Percentiles rank a stretch among this genome's conserved stretches.
Evolutionary conservation across 2,888 invertebrate genomes (phyloP).

Genomic region (Cotesia congregata): DNA sequence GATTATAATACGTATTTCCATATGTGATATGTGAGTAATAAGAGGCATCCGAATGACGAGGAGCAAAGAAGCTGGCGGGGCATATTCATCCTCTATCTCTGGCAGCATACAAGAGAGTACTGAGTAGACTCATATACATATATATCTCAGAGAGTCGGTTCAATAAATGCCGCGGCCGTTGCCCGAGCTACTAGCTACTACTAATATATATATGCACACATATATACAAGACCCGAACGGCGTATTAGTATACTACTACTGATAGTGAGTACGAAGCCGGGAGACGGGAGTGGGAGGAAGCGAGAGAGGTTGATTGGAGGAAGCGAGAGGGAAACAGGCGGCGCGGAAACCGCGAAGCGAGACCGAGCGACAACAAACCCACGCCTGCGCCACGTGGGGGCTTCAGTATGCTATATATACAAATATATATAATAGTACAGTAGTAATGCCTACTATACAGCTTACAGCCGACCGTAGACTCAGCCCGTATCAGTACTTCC

Average conservation of each 20-base stretch:
- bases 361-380: slow-evolving; percentile 59
- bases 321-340: slow-evolving; percentile 23
- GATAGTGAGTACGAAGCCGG: no score
- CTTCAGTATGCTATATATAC: no score
- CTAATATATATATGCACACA: slow-evolving; percentile 9
- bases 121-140: slow-evolving; percentile 35
- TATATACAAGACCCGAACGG: not conserved
- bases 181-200: slow-evolving; percentile 41
- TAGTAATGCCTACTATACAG: no score
- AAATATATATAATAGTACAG: no score
- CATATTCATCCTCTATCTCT: not conserved
- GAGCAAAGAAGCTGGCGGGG: slow-evolving; percentile 28
- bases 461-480: slow-evolving; percentile 6
- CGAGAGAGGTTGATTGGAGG: slow-evolving; percentile 21
- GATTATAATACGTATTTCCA: slow-evolving; percentile 12
- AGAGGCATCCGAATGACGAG: slow-evolving; percentile 38
- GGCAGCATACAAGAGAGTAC: slow-evolving; percentile 32
- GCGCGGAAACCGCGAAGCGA: slow-evolving; percentile 40
- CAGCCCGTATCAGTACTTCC: not conserved
- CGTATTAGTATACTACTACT: not conserved
- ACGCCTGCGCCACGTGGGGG: slow-evolving; percentile 61
- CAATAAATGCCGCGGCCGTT: slow-evolving; percentile 58
- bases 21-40: slow-evolving; percentile 27
- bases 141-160: slow-evolving; percentile 52
- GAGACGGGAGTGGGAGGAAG: slow-evolving; percentile 16